These are phyloP conservation scores for Philaethria dido DNA, from an alignment of 2,888 invertebrate genomes.

Conservation along the genomic window DNA sequence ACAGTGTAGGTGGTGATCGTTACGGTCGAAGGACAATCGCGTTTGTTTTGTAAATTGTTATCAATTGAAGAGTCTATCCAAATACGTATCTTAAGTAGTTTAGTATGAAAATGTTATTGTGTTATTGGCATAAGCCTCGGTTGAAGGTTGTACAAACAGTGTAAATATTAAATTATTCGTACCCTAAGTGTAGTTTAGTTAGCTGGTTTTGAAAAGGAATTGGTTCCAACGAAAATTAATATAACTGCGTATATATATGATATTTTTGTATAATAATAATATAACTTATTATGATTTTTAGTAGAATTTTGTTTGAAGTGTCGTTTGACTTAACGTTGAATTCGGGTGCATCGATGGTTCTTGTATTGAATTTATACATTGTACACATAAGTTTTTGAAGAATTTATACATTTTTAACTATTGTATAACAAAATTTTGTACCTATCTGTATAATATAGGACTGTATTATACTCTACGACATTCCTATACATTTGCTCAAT, in stretches of 20 bases:
- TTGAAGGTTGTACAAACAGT: slow-evolving; percentile 75
- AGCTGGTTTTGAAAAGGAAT: slow-evolving; percentile 57
- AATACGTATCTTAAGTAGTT: slow-evolving; percentile 79
- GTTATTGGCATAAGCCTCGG: slow-evolving; percentile 69
- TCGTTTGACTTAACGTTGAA: slow-evolving; percentile 65
- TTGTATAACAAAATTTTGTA: slow-evolving; percentile 35
- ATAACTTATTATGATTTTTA: slow-evolving; percentile 78
- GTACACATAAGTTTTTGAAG: not conserved
- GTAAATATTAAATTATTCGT: slow-evolving; percentile 79
- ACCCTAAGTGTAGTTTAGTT: slow-evolving; percentile 63
- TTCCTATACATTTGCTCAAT: slow-evolving; percentile 43
- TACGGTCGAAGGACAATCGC: slow-evolving; percentile 59
- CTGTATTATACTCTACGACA: slow-evolving; percentile 12
- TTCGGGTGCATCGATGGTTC: slow-evolving; percentile 65
- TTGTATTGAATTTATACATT: slow-evolving; percentile 41
- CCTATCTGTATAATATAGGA: slow-evolving; percentile 30
- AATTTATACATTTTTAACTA: slow-evolving; percentile 26
- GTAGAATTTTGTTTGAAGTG: slow-evolving; percentile 72
- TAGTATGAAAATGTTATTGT: slow-evolving; percentile 67
- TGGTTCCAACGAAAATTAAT: slow-evolving; percentile 60
- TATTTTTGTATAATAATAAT: slow-evolving; percentile 66
- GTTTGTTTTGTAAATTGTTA: slow-evolving; percentile 74
- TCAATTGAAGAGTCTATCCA: slow-evolving; percentile 82
- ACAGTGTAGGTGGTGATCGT: slow-evolving; percentile 80
- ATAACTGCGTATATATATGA: slow-evolving; percentile 49